phyloP scores from a whole-genome alignment of 2,888 invertebrate genomes.

The Ptilodon capucinus region DNA sequence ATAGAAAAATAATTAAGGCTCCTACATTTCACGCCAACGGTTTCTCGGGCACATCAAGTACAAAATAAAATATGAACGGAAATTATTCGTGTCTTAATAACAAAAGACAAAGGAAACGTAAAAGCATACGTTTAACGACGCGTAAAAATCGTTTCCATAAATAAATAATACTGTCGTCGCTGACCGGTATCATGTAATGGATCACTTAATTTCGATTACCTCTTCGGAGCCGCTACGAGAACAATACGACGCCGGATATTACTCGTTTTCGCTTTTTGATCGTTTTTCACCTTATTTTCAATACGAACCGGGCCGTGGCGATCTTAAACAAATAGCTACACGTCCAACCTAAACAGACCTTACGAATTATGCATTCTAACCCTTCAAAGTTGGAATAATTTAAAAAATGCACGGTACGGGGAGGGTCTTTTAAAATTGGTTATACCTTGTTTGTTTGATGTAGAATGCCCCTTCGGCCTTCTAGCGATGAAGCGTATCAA shows the following conservation, averaged over 20 bases:
- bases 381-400: conserved; percentile 17
- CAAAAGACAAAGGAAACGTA: conserved; percentile 23
- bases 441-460: conserved; percentile 39
- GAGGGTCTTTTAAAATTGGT: conserved; percentile 31
- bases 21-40: too few species aligned
- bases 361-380: conserved; percentile 17
- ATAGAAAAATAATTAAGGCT: too few species aligned
- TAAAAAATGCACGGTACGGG: conserved; percentile 16
- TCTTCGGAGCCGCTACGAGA: conserved; percentile 56
- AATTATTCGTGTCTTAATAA: conserved; percentile 26
- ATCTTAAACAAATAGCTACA: conserved; percentile 60
- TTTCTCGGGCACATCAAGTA: too few species aligned
- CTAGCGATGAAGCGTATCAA: conserved; percentile 59
- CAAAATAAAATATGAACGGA: conserved; percentile 14
- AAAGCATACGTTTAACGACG: conserved; percentile 45
- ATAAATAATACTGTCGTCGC: conserved; percentile 60
- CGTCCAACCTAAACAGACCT: conserved; percentile 42
- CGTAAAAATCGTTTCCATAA: conserved; percentile 69
- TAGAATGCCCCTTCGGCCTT: conserved; percentile 57
- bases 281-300: conserved; percentile 70
- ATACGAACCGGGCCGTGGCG: conserved; percentile 43
- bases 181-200: conserved; percentile 75
- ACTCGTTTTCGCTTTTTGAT: conserved; percentile 73
- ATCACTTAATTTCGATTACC: conserved; percentile 81
- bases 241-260: conserved; percentile 78